Conservation (phyloP, 1,140 invertebrate genomes). For the Meteorus sp. region DNA sequence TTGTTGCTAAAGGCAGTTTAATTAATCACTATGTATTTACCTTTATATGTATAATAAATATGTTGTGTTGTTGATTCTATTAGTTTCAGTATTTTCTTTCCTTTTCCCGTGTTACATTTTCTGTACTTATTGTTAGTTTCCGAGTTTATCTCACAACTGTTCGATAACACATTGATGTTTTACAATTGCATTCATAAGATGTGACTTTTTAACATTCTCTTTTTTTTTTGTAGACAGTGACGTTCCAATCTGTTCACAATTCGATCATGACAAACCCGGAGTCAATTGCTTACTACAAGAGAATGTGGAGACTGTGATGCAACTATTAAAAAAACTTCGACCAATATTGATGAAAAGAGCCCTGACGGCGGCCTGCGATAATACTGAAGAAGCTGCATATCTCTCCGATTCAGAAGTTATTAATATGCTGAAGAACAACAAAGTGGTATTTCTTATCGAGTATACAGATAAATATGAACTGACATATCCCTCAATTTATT, state of each 20-base stretch:
- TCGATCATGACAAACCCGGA: conserved; percentile 55
- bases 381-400: conserved; percentile 55
- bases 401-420: conserved; percentile 63
- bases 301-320: conserved; percentile 62
- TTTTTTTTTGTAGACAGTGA: conserved; percentile 56
- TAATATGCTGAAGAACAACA: conserved; percentile 41
- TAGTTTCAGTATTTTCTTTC: conserved; percentile 25
- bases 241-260: conserved; percentile 62
- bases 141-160: background rate
- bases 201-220: background rate
- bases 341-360: conserved; percentile 62
- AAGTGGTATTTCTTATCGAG: conserved; percentile 41
- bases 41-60: conserved; percentile 24
- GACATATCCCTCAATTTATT: conserved; percentile 11
- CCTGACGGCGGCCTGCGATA: conserved; percentile 64
- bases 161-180: background rate
- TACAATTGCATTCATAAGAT: background rate
- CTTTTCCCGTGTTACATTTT: conserved; percentile 30
- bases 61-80: conserved; percentile 16
- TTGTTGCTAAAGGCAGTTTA: background rate
- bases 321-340: conserved; percentile 64
- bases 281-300: conserved; percentile 65
- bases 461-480: conserved; percentile 14
- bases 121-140: conserved; percentile 27
- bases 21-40: conserved; percentile 21